Conservation (phyloP, 2,888 invertebrate genomes). For the Aspidapion aeneum region DNA sequence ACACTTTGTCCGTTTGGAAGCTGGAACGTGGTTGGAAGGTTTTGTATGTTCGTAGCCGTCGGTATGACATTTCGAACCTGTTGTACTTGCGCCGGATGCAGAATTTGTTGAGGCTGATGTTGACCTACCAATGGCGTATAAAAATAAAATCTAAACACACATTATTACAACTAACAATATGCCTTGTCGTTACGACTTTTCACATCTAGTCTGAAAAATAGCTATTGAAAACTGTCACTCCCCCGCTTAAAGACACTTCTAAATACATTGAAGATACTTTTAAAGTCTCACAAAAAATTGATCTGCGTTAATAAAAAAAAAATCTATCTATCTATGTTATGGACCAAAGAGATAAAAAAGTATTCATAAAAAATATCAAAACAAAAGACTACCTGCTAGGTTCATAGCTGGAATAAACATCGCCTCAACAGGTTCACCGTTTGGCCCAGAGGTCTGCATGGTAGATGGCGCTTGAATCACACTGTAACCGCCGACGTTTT, state of each 20-base stretch:
- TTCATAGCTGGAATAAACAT: slow-evolving; percentile 83
- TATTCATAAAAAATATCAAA: too few relatives aligned
- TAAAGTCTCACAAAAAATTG: too few relatives aligned
- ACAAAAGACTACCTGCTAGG: slow-evolving; percentile 52
- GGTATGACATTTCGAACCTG: slow-evolving; percentile 65
- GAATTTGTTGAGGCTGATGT: slow-evolving; percentile 55
- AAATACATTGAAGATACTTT: too few relatives aligned
- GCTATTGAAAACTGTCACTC: too few relatives aligned
- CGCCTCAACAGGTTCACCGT: slow-evolving; percentile 90
- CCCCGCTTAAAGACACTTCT: too few relatives aligned
- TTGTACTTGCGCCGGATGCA: slow-evolving; percentile 68
- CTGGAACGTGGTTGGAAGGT: slow-evolving; percentile 56
- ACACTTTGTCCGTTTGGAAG: slow-evolving; percentile 69
- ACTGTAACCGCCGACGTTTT: slow-evolving; percentile 51
- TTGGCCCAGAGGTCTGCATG: slow-evolving; percentile 75
- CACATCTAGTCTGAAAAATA: too few relatives aligned
- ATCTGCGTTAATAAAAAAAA: too few relatives aligned
- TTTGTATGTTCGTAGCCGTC: slow-evolving; percentile 56
- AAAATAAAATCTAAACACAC: too few relatives aligned
- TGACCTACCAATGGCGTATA: slow-evolving; percentile 42
- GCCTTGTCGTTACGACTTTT: too few relatives aligned
- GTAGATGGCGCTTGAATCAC: slow-evolving; percentile 60
- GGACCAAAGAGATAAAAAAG: too few relatives aligned
- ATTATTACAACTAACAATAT: too few relatives aligned
- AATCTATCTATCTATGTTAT: too few relatives aligned